Evolutionary conservation across 2,888 invertebrate species (phyloP), one percentile per base, ranked within the genome.

Genomic region (Malthinus seriepunctatus): DNA sequence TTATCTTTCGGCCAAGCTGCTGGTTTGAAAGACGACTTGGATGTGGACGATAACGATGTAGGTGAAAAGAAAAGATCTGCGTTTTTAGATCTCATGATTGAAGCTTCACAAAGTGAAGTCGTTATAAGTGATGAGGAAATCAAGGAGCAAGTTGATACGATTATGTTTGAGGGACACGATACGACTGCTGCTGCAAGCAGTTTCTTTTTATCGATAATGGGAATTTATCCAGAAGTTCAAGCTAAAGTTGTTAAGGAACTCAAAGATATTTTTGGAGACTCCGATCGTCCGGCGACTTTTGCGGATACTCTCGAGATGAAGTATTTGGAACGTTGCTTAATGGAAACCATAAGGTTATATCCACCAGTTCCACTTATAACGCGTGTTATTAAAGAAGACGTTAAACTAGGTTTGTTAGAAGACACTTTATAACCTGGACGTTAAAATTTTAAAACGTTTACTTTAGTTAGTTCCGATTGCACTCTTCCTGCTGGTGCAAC

Each of bases 91-190:
- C 82, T 95, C 61, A 84, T 96, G 82, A 85, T 96, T 37, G 92
- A 93, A 78, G 88, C 91, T 56, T 88, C 91, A 47, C 88, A 91
- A 72, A 90, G 88, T 68, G 89, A 89, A 9, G 86, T 82, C 52
- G 86, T 84, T 42, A 86, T 92, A 62, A 88, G 84, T 45, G 91
- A 92, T 63, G 84, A 86, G 64, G 92, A 93, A 79, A 91, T 93
- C 63, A 91, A 90, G 76, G 91, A 93, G 75, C 91, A 93, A 81
- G 91, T 91, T 0, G 90, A 91, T 71, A 92, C 91, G 0, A 92
- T 93, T 56, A 93, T 93, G 92, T 92, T 92, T 75, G 90, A 95
- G 85, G 91, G 91, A 1, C 91, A 91, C 75, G 91, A 91, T 71
- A 92, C 91, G 7, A 92, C 91, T 0, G 88, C 91, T 9, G 91